These are phyloP conservation scores for Gambusia affinis DNA, from an alignment of 2,113 vertebrate species.

Conservation along the genomic window DNA sequence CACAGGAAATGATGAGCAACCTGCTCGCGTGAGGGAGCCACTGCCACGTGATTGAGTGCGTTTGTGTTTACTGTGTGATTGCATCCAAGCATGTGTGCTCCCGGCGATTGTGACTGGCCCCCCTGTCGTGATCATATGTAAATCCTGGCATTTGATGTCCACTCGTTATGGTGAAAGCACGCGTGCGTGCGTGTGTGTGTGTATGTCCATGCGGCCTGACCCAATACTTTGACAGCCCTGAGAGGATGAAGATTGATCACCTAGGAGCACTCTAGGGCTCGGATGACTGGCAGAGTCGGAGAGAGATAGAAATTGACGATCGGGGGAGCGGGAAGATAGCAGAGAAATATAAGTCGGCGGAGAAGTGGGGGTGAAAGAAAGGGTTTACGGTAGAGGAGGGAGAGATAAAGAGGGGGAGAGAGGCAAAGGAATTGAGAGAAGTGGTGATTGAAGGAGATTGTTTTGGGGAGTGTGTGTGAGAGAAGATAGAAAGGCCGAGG, in stretches of 20 bases:
- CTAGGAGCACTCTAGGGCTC: conserved; percentile 68
- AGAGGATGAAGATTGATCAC: conserved; percentile 79
- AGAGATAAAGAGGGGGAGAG: conserved; percentile 63
- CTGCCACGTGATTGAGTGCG: conserved; percentile 9
- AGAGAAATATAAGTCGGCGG: conserved; percentile 58
- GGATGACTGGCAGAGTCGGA: conserved; percentile 70
- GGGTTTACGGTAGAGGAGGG: conserved; percentile 65
- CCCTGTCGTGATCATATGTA: conserved; percentile 66
- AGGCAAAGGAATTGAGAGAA: conserved; percentile 53
- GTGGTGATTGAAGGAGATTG: conserved; percentile 74
- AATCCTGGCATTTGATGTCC: conserved; percentile 72
- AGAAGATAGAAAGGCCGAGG: conserved; percentile 62
- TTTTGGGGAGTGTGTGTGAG: conserved; percentile 67
- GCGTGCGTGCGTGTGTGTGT: too few species aligned
- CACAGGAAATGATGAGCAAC: conserved; percentile 49
- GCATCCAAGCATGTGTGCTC: conserved; percentile 34
- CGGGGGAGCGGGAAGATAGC: conserved; percentile 30
- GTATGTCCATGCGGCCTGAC: conserved; percentile 42
- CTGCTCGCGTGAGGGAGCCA: conserved; percentile 24
- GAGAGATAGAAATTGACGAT: conserved; percentile 46
- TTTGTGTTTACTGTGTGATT: conserved; percentile 35
- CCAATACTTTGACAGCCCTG: conserved; percentile 60
- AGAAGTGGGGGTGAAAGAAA: conserved; percentile 38
- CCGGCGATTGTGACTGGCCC: conserved; percentile 15
- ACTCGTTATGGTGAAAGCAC: conserved; percentile 40